Evolutionary conservation across 1,140 invertebrate species (phyloP).

Genomic region (Cyphomyrmex costatus): DNA sequence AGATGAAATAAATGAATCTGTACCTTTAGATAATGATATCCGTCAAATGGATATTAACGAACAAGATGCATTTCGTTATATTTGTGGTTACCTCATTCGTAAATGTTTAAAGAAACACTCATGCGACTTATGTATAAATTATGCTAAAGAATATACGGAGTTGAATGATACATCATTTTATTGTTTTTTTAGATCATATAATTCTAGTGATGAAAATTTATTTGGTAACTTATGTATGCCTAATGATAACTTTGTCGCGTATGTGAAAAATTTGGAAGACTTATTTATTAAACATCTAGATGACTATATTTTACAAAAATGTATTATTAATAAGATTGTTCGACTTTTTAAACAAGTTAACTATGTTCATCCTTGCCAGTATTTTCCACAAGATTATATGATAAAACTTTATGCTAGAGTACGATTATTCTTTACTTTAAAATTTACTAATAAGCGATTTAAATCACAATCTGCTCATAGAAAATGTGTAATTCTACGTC

Average conservation of each 20-base stretch:
- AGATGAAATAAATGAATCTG: not conserved
- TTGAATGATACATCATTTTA: not conserved
- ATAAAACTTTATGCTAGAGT: constrained; percentile 3
- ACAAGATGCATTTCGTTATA: constrained; percentile 7
- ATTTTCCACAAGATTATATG: not conserved
- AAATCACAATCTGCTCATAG: not conserved
- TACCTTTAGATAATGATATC: not conserved
- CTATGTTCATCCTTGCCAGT: not conserved
- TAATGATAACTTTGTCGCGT: not conserved
- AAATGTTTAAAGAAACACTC: constrained; percentile 12
- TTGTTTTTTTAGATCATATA: constrained; percentile 18
- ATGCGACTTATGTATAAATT: not conserved
- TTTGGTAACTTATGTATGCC: constrained; percentile 7
- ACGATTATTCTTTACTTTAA: not conserved
- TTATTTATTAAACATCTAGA: not conserved
- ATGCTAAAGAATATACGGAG: not conserved
- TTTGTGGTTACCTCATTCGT: not conserved
- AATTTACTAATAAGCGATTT: constrained; percentile 1
- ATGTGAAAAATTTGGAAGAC: constrained; percentile 5
- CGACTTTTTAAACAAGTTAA: not conserved
- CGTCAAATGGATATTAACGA: constrained; percentile 5
- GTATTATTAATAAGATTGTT: not conserved
- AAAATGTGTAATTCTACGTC: not conserved
- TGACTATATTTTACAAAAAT: not conserved
- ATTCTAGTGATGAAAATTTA: constrained; percentile 2